Evolutionary conservation across 2,797 vertebrate genomes (phyloP).

Genomic region (Aulostomus chinensis): DNA sequence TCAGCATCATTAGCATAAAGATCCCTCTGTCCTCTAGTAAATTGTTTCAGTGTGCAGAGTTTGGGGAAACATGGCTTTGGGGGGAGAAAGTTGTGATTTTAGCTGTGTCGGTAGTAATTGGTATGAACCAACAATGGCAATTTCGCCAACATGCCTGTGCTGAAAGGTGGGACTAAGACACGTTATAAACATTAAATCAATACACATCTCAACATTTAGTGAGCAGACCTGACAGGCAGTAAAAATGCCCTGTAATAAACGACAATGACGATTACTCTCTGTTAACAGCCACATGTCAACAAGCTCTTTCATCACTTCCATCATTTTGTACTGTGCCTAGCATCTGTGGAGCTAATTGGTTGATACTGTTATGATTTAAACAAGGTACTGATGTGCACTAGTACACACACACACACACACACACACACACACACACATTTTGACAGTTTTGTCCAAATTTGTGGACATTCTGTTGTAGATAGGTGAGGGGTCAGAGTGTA

Average conservation of each 20-base stretch:
- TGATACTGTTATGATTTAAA: constrained; percentile 34
- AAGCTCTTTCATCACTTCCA: constrained; percentile 5
- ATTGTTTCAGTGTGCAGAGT: not conserved
- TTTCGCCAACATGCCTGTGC: no score
- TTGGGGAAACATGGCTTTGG: not conserved
- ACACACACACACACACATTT: constrained; percentile 15
- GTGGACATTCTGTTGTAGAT: no score
- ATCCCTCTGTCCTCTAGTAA: not conserved
- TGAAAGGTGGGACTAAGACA: not conserved
- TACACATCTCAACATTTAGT: not conserved
- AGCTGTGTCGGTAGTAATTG: no score
- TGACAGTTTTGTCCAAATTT: no score
- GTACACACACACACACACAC: constrained; percentile 7
- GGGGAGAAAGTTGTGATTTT: not conserved
- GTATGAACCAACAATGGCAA: no score
- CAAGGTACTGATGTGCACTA: constrained; percentile 15
- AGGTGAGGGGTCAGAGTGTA: no score
- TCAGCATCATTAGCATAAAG: not conserved
- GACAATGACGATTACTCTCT: not conserved
- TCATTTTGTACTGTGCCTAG: constrained; percentile 17
- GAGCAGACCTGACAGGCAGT: constrained; percentile 8
- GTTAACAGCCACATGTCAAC: constrained; percentile 7
- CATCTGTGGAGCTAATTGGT: constrained; percentile 41
- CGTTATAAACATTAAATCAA: constrained; percentile 3
- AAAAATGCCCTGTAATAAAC: not conserved